Conservation (phyloP, 2,113 vertebrate species). For the Ginglymostoma cirratum region DNA sequence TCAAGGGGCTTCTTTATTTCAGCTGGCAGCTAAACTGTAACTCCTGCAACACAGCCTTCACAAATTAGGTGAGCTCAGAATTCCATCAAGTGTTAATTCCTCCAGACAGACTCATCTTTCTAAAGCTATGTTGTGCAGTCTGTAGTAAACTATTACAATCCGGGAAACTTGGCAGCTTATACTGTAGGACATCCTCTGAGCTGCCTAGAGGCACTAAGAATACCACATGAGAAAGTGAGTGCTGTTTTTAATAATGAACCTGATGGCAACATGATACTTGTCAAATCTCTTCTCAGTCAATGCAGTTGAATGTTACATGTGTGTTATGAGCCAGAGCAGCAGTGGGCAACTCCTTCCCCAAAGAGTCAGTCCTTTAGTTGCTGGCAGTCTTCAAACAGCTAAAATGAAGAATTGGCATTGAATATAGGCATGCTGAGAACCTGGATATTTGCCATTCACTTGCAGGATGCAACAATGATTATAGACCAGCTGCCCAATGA, state of each 20-base stretch:
- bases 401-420: neutral
- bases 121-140: neutral
- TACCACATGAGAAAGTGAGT: neutral
- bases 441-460: conserved; percentile 21
- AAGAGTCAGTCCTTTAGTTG: neutral
- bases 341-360: neutral
- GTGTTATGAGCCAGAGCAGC: neutral
- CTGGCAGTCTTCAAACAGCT: neutral
- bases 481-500: neutral
- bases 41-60: neutral
- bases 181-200: neutral
- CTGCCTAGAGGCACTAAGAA: neutral
- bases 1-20: neutral
- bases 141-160: neutral
- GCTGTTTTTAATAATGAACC: neutral
- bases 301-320: neutral
- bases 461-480: neutral
- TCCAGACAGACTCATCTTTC: neutral
- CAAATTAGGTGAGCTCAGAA: neutral
- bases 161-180: neutral
- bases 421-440: neutral
- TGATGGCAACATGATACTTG: neutral
- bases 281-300: neutral
- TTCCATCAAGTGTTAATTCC: neutral
- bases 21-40: no score